phyloP scores from a whole-genome alignment of 2,113 vertebrate genomes.

The Clupea harengus region DNA sequence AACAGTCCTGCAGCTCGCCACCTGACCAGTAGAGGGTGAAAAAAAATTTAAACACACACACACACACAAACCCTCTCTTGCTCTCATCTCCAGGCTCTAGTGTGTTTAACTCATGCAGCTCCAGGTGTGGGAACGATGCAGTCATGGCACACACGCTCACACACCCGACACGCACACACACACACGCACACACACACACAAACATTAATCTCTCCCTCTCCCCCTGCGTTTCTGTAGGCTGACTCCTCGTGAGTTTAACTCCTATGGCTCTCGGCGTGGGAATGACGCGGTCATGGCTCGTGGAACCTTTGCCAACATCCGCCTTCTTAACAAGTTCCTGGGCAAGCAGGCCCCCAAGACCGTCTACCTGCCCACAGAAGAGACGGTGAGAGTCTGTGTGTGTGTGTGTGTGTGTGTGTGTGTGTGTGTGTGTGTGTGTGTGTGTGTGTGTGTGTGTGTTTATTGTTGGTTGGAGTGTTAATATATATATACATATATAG shows the following conservation, averaged over 20 bases:
- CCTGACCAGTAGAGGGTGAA: conserved; percentile 84
- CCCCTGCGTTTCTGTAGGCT: conserved; percentile 65
- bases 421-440: not conserved
- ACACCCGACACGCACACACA: not conserved
- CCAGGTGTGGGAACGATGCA: too few relatives aligned
- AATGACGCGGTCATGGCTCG: conserved; percentile 95
- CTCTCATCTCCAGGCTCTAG: too few relatives aligned
- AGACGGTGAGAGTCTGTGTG: conserved; percentile 67
- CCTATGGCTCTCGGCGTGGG: conserved; percentile 92
- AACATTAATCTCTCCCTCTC: not conserved
- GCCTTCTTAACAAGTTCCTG: conserved; percentile 92
- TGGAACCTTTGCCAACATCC: conserved; percentile 96
- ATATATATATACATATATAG: not conserved
- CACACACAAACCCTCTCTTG: too few relatives aligned
- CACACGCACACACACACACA: not conserved
- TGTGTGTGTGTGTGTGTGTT: not conserved
- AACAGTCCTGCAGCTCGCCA: conserved; percentile 91
- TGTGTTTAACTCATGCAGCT: too few relatives aligned
- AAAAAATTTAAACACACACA: too few relatives aligned
- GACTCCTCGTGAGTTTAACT: conserved; percentile 90
- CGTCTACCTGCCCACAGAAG: conserved; percentile 83
- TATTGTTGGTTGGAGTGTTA: not conserved
- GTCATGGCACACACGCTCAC: not conserved
- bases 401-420: not conserved
- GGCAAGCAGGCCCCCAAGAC: conserved; percentile 91